A percentile compares a stretch with the other conserved stretches of the same genome.
phyloP scores from a whole-genome alignment of 2,113 vertebrate genomes.

The Aspidoscelis tigris region DNA sequence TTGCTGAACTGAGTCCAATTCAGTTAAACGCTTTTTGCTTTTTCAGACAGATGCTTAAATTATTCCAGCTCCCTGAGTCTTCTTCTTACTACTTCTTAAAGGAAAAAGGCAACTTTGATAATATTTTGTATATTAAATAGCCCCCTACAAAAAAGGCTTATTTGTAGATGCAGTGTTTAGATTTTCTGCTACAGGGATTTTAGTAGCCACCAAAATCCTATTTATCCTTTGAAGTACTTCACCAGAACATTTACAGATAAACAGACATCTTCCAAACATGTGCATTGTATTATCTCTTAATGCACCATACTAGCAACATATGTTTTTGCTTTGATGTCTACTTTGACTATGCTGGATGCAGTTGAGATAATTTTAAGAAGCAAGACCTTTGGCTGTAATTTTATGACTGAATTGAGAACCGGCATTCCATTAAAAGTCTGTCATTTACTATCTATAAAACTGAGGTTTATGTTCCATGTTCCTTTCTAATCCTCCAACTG shows the following conservation, averaged over 20 bases:
- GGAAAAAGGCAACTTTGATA: conserved; percentile 28
- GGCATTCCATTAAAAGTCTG: conserved; percentile 57
- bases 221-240: conserved; percentile 71
- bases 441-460: conserved; percentile 57
- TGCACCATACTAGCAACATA: conserved; percentile 64
- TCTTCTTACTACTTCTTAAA: conserved; percentile 38
- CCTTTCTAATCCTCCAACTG: conserved; percentile 42
- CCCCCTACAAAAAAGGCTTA: conserved; percentile 57
- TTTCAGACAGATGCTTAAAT: conserved; percentile 20
- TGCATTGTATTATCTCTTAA: conserved; percentile 67
- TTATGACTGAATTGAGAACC: conserved; percentile 55
- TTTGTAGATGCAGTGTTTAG: conserved; percentile 56
- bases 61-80: background rate
- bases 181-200: conserved; percentile 63
- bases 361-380: conserved; percentile 67
- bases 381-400: conserved; percentile 64
- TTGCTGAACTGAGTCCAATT: background rate
- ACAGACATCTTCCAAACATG: conserved; percentile 66
- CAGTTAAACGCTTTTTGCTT: background rate
- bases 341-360: conserved; percentile 57
- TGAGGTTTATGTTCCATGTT: conserved; percentile 29
- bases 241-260: conserved; percentile 67
- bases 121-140: conserved; percentile 49
- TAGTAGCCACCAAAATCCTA: conserved; percentile 58
- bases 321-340: conserved; percentile 70